Conservation (phyloP, 1,140 invertebrate species). For the Periplaneta americana region DNA sequence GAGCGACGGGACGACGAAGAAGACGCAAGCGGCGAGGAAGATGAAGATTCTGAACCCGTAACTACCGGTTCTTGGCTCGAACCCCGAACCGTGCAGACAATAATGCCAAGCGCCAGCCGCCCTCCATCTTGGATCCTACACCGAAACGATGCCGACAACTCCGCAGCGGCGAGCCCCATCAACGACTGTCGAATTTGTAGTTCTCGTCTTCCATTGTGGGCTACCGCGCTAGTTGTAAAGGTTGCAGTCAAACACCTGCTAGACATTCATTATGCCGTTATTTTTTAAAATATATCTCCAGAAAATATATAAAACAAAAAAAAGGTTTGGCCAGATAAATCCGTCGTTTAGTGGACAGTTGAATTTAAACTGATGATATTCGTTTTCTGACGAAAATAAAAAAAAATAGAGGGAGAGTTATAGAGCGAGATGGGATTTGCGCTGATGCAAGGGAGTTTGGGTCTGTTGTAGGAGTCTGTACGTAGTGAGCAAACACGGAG, state of each 20-base stretch:
- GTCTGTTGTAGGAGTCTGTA: background rate
- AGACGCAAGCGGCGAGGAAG: background rate
- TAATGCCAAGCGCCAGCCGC: background rate
- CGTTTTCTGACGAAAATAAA: background rate
- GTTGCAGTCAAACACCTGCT: background rate
- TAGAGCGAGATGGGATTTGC: no score
- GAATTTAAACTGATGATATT: background rate
- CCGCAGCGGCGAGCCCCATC: background rate
- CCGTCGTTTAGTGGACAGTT: background rate
- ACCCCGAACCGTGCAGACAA: constrained; percentile 8
- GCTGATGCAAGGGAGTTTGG: background rate
- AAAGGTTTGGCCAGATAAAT: background rate
- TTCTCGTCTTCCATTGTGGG: constrained; percentile 7
- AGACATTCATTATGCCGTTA: background rate
- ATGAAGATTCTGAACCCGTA: background rate
- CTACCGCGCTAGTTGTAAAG: background rate
- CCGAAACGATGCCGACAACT: constrained; percentile 1
- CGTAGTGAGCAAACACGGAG: background rate
- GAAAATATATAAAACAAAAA: no score
- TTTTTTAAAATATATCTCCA: background rate
- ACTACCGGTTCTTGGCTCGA: constrained; percentile 5
- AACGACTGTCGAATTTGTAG: background rate
- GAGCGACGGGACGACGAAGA: background rate
- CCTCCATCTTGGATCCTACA: background rate
- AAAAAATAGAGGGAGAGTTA: no score